phyloP scores from a whole-genome alignment of 2,113 vertebrate species.

The Caranx melampygus region DNA sequence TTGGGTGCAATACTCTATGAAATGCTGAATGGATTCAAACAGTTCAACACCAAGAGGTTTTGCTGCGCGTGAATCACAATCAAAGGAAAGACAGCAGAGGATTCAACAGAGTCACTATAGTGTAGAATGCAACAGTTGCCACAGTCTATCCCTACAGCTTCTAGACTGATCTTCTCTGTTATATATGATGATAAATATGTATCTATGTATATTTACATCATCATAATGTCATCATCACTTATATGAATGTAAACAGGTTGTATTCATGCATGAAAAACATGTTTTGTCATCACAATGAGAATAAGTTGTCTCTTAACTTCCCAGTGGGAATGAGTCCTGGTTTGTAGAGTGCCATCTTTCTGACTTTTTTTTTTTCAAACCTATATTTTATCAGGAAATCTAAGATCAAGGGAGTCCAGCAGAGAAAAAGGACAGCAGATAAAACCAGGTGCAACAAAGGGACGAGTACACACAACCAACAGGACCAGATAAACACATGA shows the following conservation, averaged over 20 bases:
- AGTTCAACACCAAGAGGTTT: neutral
- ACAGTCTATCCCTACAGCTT: neutral
- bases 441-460: neutral
- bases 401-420: neutral
- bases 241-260: too few species aligned
- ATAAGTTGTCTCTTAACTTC: neutral
- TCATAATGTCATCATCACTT: neutral
- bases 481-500: too few species aligned
- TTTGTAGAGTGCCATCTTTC: neutral
- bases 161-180: neutral
- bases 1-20: neutral
- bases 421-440: neutral
- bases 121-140: neutral
- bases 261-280: too few species aligned
- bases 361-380: neutral
- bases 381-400: neutral
- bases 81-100: neutral
- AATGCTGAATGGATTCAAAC: neutral
- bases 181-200: too few species aligned
- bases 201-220: too few species aligned
- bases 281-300: too few species aligned
- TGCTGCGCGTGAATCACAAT: fast-evolving
- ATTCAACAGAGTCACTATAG: neutral
- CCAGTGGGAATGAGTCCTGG: neutral
- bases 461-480: too few species aligned